Evolutionary conservation across 2,888 invertebrate species (phyloP).

Genomic region (Pollenia labialis): DNA sequence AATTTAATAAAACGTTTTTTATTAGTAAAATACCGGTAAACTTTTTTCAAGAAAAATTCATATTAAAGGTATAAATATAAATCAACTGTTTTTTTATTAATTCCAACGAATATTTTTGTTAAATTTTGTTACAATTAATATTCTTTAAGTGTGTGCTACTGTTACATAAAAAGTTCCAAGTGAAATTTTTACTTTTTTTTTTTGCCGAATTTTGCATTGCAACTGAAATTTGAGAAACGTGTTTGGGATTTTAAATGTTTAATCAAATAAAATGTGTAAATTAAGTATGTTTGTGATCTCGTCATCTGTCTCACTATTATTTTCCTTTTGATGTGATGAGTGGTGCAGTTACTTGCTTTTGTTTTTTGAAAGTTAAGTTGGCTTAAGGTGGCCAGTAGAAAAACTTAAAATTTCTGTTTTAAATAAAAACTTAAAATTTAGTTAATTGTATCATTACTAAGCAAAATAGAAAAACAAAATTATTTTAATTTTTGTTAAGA

Average conservation of each 20-base stretch:
- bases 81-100: neutral
- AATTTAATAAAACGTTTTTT: conserved; percentile 26
- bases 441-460: too few relatives aligned
- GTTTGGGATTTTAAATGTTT: conserved; percentile 41
- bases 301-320: neutral
- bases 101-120: neutral
- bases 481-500: too few relatives aligned
- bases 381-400: conserved; percentile 10
- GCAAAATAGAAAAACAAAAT: too few relatives aligned
- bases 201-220: neutral
- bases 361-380: too few relatives aligned
- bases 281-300: neutral
- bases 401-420: too few relatives aligned
- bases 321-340: conserved; percentile 11
- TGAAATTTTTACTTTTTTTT: conserved; percentile 58
- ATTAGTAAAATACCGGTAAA: conserved; percentile 53
- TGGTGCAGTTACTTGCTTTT: neutral
- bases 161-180: neutral
- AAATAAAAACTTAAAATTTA: too few relatives aligned
- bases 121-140: conserved; percentile 20
- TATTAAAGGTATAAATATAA: conserved; percentile 23
- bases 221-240: conserved; percentile 47
- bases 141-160: neutral
- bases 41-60: neutral
- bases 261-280: conserved; percentile 15